These are phyloP conservation scores for Ictalurus furcatus DNA, from an alignment of 2,113 vertebrate genomes.

Conservation along the genomic window DNA sequence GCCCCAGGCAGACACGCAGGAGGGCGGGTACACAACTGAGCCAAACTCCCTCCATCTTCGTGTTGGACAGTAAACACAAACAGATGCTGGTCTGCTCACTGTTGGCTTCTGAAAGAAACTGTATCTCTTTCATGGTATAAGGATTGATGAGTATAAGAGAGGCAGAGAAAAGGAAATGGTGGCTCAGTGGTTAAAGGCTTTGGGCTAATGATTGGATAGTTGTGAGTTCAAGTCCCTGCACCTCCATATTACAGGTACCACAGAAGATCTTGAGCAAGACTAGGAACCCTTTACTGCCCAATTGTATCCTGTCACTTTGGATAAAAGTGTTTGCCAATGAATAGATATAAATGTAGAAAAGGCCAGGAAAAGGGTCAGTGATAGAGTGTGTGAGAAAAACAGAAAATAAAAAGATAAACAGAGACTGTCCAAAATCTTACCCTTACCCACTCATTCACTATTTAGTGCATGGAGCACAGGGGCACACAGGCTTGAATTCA, in stretches of 20 bases:
- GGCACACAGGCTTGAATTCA: neutral
- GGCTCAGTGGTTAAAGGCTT: neutral
- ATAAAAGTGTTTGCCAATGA: neutral
- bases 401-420: neutral
- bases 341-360: neutral
- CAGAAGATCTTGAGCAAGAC: neutral
- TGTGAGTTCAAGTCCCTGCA: neutral
- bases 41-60: conserved; percentile 50
- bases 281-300: neutral
- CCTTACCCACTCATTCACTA: neutral
- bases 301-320: neutral
- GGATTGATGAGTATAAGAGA: neutral
- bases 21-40: conserved; percentile 55
- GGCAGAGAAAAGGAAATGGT: neutral
- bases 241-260: neutral
- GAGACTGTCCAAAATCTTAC: neutral
- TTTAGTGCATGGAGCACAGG: neutral
- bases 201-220: too few species aligned
- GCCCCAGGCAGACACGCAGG: conserved; percentile 62
- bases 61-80: conserved; percentile 72
- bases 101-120: conserved; percentile 60
- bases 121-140: conserved; percentile 57
- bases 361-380: neutral
- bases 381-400: neutral
- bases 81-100: conserved; percentile 61